Conservation (phyloP, 1,140 invertebrate species). For the Hyphantria cunea region DNA sequence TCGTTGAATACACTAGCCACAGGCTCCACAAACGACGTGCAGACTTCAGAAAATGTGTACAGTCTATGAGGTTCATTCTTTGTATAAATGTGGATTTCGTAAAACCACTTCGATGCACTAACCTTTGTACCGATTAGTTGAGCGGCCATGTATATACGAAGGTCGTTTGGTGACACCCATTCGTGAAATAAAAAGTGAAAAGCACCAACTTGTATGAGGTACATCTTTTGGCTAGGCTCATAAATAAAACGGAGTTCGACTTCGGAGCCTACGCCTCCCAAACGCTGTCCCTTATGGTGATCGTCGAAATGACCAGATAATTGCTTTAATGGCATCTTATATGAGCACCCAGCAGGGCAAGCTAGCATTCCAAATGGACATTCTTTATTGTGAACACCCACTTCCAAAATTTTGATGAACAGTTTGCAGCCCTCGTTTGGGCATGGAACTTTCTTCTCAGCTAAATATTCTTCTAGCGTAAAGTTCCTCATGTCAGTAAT, state of each 20-base stretch:
- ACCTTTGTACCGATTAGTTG: conserved; percentile 45
- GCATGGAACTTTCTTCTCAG: conserved; percentile 40
- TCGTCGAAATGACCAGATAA: conserved; percentile 43
- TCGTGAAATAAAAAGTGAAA: conserved; percentile 53
- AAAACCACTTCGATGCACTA: conserved; percentile 54
- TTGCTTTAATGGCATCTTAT: conserved; percentile 23
- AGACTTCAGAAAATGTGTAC: conserved; percentile 39
- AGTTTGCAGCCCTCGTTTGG: conserved; percentile 43
- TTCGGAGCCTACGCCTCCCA: conserved; percentile 42
- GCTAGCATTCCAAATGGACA: conserved; percentile 45
- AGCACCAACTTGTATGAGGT: conserved; percentile 35
- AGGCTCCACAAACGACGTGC: conserved; percentile 27
- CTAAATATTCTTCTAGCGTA: conserved; percentile 38
- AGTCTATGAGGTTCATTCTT: conserved; percentile 47
- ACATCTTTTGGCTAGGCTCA: conserved; percentile 24
- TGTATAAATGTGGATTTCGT: conserved; percentile 53
- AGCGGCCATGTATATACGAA: conserved; percentile 38
- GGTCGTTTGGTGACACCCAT: conserved; percentile 26
- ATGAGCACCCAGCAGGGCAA: neutral
- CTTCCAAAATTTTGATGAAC: conserved; percentile 32
- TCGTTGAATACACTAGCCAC: conserved; percentile 33
- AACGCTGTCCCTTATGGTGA: conserved; percentile 38
- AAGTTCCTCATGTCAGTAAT: conserved; percentile 50
- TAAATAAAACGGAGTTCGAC: conserved; percentile 25
- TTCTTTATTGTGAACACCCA: conserved; percentile 44